A percentile compares a stretch with the other conserved stretches of the same genome.
phyloP scores from a whole-genome alignment of 2,113 vertebrate genomes.

The Campylomormyrus tamandua region DNA sequence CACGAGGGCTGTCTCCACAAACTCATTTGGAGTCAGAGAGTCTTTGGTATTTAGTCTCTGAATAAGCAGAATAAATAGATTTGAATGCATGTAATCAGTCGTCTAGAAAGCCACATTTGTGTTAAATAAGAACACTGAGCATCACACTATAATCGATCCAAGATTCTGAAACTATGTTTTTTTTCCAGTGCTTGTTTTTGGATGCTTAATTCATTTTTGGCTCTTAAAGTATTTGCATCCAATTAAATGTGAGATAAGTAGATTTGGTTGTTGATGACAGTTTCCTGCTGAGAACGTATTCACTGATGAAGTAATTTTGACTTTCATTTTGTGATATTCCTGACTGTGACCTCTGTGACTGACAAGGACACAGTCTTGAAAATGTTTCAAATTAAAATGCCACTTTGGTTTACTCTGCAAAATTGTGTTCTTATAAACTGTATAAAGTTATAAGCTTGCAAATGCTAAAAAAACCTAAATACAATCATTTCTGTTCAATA shows the following conservation, averaged over 20 bases:
- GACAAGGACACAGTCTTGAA: not conserved
- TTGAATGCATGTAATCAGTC: not conserved
- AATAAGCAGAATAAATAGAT: constrained; percentile 2
- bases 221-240: constrained; percentile 8
- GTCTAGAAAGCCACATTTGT: not conserved
- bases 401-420: not conserved
- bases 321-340: not conserved
- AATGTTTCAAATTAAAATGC: not conserved
- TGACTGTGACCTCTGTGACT: not conserved
- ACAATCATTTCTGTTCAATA: not conserved
- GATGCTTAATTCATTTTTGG: not conserved
- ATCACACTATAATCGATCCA: not conserved
- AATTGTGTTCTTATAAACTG: not conserved
- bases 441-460: not conserved
- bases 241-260: constrained; percentile 7
- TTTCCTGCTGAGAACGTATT: not conserved
- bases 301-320: not conserved
- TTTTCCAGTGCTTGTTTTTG: not conserved
- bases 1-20: not conserved
- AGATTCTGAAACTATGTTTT: not conserved
- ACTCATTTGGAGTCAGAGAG: not conserved
- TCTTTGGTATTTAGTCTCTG: not conserved
- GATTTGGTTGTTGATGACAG: not conserved
- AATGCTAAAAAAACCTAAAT: not conserved
- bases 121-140: not conserved